These are phyloP conservation scores for Drosophila borborema DNA, from an alignment of 2,888 invertebrate genomes.

Conservation along the genomic window DNA sequence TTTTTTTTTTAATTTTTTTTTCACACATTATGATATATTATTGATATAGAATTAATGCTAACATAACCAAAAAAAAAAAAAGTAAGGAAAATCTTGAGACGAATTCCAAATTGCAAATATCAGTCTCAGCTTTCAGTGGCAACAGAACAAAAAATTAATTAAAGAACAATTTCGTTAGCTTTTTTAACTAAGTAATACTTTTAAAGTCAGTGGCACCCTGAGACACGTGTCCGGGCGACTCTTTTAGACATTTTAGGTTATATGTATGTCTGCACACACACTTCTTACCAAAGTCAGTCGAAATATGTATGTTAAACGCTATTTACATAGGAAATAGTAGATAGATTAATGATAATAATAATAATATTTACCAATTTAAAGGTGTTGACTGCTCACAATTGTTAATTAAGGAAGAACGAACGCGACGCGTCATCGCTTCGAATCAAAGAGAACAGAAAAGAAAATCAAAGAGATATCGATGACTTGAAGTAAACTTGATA, in stretches of 20 bases:
- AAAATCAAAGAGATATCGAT: neutral
- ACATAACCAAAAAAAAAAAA: too few relatives aligned
- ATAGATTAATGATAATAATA: neutral
- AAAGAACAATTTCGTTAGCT: too few relatives aligned
- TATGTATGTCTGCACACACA: neutral
- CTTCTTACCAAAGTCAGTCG: neutral
- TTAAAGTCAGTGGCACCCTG: too few relatives aligned
- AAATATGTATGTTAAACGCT: neutral
- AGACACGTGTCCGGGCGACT: neutral
- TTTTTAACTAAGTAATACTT: too few relatives aligned
- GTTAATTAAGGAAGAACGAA: fast-evolving
- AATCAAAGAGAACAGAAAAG: neutral
- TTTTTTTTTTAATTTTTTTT: too few relatives aligned
- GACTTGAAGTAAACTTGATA: neutral
- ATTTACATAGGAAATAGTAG: neutral
- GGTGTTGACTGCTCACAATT: neutral
- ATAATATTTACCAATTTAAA: neutral
- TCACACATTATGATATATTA: too few relatives aligned
- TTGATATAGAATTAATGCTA: too few relatives aligned
- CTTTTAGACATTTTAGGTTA: neutral
- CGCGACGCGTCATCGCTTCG: neutral
- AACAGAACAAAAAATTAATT: too few relatives aligned
- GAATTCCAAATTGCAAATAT: too few relatives aligned
- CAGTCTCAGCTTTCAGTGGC: too few relatives aligned
- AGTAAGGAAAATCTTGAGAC: too few relatives aligned